Percentiles rank a stretch among this genome's conserved stretches.
phyloP scores from a whole-genome alignment of 2,888 invertebrate genomes.

The Trichogramma dendrolimi region DNA sequence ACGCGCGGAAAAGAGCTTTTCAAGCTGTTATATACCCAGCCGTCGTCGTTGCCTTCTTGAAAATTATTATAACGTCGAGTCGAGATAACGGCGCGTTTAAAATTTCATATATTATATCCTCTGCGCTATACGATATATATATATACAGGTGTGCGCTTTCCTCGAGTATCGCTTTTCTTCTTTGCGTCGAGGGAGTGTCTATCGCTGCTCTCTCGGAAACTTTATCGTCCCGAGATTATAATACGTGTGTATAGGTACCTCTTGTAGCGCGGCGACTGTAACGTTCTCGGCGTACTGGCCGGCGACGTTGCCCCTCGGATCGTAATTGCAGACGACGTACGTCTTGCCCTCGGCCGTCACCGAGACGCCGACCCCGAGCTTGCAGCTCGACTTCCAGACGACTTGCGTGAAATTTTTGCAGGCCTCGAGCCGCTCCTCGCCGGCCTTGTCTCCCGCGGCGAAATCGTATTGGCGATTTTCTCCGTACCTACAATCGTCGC shows the following conservation, averaged over 20 bases:
- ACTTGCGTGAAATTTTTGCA: conserved; percentile 59
- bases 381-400: conserved; percentile 56
- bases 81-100: too few relatives aligned
- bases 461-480: conserved; percentile 41
- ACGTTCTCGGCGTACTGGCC: conserved; percentile 40
- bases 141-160: too few relatives aligned
- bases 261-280: not conserved
- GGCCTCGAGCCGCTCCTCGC: conserved; percentile 25
- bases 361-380: conserved; percentile 57
- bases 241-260: not conserved
- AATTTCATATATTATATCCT: too few relatives aligned
- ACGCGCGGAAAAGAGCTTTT: too few relatives aligned
- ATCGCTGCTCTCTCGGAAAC: too few relatives aligned
- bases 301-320: conserved; percentile 55
- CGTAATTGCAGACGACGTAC: conserved; percentile 57
- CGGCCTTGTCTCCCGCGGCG: conserved; percentile 28
- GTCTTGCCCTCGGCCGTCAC: conserved; percentile 44
- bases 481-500: conserved; percentile 35
- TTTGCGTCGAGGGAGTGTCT: too few relatives aligned
- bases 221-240: not conserved
- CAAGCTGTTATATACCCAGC: too few relatives aligned
- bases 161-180: too few relatives aligned
- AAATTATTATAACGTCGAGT: too few relatives aligned
- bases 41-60: too few relatives aligned
- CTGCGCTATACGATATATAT: too few relatives aligned